Conservation (phyloP, 2,797 vertebrate genomes). For the Rhinoraja longicauda region DNA sequence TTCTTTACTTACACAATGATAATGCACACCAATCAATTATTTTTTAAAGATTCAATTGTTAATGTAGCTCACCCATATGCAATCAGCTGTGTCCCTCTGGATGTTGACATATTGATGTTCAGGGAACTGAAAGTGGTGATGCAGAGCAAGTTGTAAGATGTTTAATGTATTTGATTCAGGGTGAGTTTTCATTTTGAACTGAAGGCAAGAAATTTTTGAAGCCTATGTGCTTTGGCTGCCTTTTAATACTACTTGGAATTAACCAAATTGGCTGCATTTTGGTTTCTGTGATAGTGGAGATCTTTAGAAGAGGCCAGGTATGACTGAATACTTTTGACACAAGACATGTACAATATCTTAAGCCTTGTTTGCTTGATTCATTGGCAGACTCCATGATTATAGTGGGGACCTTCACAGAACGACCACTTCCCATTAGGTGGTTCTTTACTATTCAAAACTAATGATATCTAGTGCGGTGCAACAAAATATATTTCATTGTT, state of each 20-base stretch:
- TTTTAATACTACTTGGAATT: too few species aligned
- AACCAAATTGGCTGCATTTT: too few species aligned
- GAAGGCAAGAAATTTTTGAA: too few species aligned
- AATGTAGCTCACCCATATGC: conserved; percentile 26
- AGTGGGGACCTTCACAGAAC: background rate
- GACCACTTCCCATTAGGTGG: background rate
- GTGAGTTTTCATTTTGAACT: too few species aligned
- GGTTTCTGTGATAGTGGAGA: too few species aligned
- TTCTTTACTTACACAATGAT: background rate
- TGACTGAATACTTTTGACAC: background rate
- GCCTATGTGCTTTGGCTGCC: too few species aligned
- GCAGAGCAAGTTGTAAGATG: too few species aligned
- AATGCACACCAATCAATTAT: background rate
- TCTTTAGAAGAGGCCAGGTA: too few species aligned
- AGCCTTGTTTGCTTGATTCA: background rate
- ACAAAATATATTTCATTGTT: background rate
- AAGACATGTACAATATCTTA: background rate
- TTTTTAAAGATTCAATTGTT: conserved; percentile 32
- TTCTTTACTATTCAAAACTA: background rate
- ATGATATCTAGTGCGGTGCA: background rate
- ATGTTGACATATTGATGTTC: too few species aligned
- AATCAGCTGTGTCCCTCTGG: too few species aligned
- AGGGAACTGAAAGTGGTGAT: too few species aligned
- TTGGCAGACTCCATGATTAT: background rate
- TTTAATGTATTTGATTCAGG: too few species aligned